Evolutionary conservation across 2,113 vertebrate species (phyloP), one percentile per base, ranked within the genome.

Genomic region (Hippoglossus stenolepis): DNA sequence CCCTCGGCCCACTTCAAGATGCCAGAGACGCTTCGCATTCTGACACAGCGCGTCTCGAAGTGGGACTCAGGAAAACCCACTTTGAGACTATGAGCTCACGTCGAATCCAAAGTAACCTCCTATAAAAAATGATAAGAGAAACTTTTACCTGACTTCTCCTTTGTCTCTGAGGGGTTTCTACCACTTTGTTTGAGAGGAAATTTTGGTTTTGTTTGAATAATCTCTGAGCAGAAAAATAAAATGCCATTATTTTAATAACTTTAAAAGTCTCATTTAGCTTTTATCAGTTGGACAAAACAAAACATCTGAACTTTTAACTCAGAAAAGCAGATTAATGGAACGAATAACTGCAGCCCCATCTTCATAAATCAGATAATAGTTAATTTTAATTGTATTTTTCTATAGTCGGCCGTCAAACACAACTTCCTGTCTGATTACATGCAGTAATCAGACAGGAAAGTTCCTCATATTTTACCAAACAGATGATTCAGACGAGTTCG

Each of bases 21-120:
- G 43, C 11, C 43, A 38, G 13, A n/a, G 45, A 75, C 71, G 43
- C 69, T 72, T 72, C 15, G 57, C 84, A 80, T 75, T 28, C 56
- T 18, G 8, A 47, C 40, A 4, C 69, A 23, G n/a, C 3, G 53
- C 12, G 58, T 74, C 40, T 73, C 38, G 2, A 2, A 23, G 58
- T 21, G 75, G 24, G 13, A 26, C 2, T 10, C 15, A 8, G 17
- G 21, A 35, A 65, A 71, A 65, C n/a, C 66, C 63, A 66, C 65
- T 73, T 23, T 47, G 65, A 0, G 3, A 10, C 38, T n/a, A 2
- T n/a, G 81, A 73, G 56, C 68, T 70, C 75, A 68, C 17, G 10
- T 20, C 47, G 7, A 20, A 23, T 54, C 73, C 43, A 23, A 20
- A 59, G 31, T 1, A 17, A 56, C 11, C 26, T 26, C 60, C 35